Percentiles rank a stretch among this genome's conserved stretches.
These are phyloP conservation scores for Caenorhabditis uteleia DNA, from an alignment of 2,888 invertebrate species.

Conservation along the genomic window DNA sequence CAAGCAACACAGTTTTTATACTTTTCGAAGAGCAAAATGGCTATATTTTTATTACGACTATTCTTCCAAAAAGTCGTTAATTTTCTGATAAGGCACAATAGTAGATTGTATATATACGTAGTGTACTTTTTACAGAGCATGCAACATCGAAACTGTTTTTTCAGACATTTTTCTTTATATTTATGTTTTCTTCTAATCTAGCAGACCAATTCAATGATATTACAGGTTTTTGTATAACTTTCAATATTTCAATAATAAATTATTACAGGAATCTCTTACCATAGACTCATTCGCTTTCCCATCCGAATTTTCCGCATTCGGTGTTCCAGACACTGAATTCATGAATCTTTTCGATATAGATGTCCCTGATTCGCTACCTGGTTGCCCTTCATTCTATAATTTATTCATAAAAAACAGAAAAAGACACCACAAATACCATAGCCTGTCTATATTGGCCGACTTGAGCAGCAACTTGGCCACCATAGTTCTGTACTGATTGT, in stretches of 20 bases:
- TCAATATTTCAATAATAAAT: background rate
- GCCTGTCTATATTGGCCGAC: conserved; percentile 53
- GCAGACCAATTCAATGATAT: too few species aligned
- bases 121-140: too few species aligned
- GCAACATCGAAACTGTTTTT: too few species aligned
- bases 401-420: conserved; percentile 1
- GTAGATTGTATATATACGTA: too few species aligned
- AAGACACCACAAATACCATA: conserved; percentile 52
- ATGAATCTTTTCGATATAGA: conserved; percentile 38
- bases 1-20: too few species aligned
- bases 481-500: conserved; percentile 58
- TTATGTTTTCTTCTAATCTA: too few species aligned
- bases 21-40: too few species aligned
- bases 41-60: too few species aligned
- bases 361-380: conserved; percentile 59
- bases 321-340: conserved; percentile 9
- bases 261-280: conserved; percentile 5
- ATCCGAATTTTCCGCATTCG: background rate
- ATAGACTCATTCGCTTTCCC: conserved; percentile 7
- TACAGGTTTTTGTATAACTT: too few species aligned
- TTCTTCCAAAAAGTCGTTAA: too few species aligned
- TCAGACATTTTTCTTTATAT: too few species aligned
- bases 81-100: too few species aligned
- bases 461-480: conserved; percentile 61
- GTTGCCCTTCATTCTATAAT: conserved; percentile 60